A percentile compares a stretch with the other conserved stretches of the same genome.
phyloP scores from a whole-genome alignment of 2,113 vertebrate species.

The Syngnathus typhle region DNA sequence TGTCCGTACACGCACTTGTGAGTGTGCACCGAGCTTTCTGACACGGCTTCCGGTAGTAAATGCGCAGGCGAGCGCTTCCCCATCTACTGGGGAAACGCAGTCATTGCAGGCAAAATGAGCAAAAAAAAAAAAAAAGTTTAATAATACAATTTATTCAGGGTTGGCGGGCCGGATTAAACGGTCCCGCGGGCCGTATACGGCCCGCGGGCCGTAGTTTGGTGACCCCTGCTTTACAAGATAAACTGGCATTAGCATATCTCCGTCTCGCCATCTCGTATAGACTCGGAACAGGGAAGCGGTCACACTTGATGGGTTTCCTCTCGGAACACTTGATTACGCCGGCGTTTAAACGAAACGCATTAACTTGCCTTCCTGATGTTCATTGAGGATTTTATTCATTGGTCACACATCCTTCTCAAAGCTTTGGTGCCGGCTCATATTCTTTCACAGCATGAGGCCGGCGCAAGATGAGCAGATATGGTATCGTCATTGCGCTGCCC shows the following conservation, averaged over 20 bases:
- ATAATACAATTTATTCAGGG: too few species aligned
- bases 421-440: conserved; percentile 13
- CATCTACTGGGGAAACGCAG: too few species aligned
- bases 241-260: conserved; percentile 61
- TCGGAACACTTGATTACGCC: conserved; percentile 51
- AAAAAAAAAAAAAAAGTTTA: too few species aligned
- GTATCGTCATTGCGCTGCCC: conserved; percentile 4
- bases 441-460: conserved; percentile 26
- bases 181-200: too few species aligned
- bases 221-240: conserved; percentile 67
- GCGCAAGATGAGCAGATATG: conserved; percentile 24
- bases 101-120: too few species aligned
- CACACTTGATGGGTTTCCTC: conserved; percentile 47
- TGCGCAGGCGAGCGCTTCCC: too few species aligned
- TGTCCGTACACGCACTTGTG: too few species aligned
- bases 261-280: conserved; percentile 42
- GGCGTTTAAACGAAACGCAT: conserved; percentile 33
- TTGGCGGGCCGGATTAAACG: too few species aligned
- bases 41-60: too few species aligned
- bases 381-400: conserved; percentile 49
- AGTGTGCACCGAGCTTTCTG: too few species aligned
- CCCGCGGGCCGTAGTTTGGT: too few species aligned
- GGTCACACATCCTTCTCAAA: conserved; percentile 19
- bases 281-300: conserved; percentile 41
- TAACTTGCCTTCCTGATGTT: conserved; percentile 38